Conservation (phyloP, 2,888 invertebrate species). For the Liopterus haemorrhoidalis region DNA sequence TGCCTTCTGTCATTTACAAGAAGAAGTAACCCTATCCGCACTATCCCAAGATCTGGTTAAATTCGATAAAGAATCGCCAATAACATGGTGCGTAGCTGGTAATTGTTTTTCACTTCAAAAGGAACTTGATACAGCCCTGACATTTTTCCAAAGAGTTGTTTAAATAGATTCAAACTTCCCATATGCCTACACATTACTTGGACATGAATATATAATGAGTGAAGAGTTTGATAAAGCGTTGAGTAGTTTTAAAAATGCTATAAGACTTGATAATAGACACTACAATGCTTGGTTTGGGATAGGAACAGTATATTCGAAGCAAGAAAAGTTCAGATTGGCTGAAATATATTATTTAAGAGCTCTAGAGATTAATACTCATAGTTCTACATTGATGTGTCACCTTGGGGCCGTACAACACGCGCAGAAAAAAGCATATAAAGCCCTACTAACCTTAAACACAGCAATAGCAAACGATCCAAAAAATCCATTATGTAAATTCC, state of each 20-base stretch:
- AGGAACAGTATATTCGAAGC: constrained; percentile 94
- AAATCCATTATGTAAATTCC: constrained; percentile 93
- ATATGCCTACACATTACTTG: constrained; percentile 93
- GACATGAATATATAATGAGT: constrained; percentile 93
- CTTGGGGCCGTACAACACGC: constrained; percentile 94
- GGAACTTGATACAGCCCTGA: constrained; percentile 95
- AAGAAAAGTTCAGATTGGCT: constrained; percentile 89
- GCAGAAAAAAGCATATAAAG: constrained; percentile 81
- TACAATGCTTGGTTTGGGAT: constrained; percentile 99
- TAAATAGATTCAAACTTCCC: constrained; percentile 90
- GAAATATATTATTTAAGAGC: constrained; percentile 89
- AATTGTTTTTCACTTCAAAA: constrained; percentile 97
- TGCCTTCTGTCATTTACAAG: constrained; percentile 93
- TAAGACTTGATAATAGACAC: constrained; percentile 85
- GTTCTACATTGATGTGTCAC: constrained; percentile 92
- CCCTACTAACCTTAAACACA: constrained; percentile 78
- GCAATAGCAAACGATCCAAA: constrained; percentile 83
- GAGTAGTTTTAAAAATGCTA: constrained; percentile 88
- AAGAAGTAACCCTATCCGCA: constrained; percentile 80
- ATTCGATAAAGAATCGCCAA: constrained; percentile 68
- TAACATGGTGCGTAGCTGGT: constrained; percentile 94
- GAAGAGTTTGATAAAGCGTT: constrained; percentile 96
- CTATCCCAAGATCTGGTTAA: constrained; percentile 77
- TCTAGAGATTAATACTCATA: constrained; percentile 83
- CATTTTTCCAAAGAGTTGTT: constrained; percentile 95